Percentiles rank a stretch among this genome's conserved stretches.
Evolutionary conservation across 2,888 invertebrate genomes (phyloP).

Genomic region (Sarcophaga subvicina): DNA sequence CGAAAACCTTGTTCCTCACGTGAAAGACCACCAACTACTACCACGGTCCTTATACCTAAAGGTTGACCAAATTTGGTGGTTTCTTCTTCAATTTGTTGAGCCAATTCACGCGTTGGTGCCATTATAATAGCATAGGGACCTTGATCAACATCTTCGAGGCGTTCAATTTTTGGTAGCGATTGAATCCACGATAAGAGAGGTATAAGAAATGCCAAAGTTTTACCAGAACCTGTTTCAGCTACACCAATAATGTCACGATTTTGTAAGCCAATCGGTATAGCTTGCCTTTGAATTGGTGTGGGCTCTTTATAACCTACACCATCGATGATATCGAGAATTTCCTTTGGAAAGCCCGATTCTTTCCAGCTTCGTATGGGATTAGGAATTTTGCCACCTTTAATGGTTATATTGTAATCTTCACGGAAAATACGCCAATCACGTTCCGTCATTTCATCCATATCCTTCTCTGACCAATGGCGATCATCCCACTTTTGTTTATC

Average conservation of each 20-base stretch:
- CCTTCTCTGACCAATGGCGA: constrained; percentile 99
- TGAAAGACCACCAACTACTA: constrained; percentile 98
- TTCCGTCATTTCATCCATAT: constrained; percentile 97
- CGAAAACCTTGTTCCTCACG: constrained; percentile 99
- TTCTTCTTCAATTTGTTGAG: constrained; percentile 99
- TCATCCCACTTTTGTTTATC: constrained; percentile 99
- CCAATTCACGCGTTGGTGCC: constrained; percentile 99
- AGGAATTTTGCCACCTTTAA: constrained; percentile 98
- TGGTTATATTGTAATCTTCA: constrained; percentile 99
- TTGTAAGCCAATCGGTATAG: constrained; percentile 98
- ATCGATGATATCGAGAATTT: constrained; percentile 96
- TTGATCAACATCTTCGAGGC: constrained; percentile 94
- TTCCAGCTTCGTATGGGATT: constrained; percentile 98
- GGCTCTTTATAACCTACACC: constrained; percentile 98
- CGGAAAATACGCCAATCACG: constrained; percentile 99
- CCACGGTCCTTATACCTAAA: constrained; percentile 95
- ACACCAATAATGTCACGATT: constrained; percentile 99
- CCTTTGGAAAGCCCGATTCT: constrained; percentile 94
- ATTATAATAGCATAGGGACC: constrained; percentile 99
- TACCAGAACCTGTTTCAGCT: constrained; percentile 99
- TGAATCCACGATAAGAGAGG: constrained; percentile 99
- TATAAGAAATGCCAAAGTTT: constrained; percentile 98
- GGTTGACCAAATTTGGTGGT: constrained; percentile 98
- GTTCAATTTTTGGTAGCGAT: constrained; percentile 96
- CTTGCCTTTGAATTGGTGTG: constrained; percentile 99